Evolutionary conservation across 2,888 invertebrate species (phyloP), one percentile per base, ranked within the genome.

Genomic region (Hanleya hanleyi): DNA sequence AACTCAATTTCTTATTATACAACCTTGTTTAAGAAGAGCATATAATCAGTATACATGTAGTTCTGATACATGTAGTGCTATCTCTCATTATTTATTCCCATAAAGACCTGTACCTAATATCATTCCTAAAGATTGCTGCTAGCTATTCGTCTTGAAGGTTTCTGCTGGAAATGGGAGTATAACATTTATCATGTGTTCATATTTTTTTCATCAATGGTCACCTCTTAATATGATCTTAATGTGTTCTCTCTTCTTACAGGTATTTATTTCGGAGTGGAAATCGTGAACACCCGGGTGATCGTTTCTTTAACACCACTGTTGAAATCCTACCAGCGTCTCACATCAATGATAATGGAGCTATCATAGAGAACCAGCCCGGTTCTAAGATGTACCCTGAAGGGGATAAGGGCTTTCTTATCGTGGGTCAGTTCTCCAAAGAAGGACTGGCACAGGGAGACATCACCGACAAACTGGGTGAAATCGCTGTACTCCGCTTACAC

Each of bases 201-300:
- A 41, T 41, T 41, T 41, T 12, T 41, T 12, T 15, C n/a, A n/a
- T n/a, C 47, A 41, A 15, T 41, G 12, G n/a, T 15, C 12, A 41
- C 47, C n/a, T 41, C n/a, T 41, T 41, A 41, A 41, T 41, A 15
- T 41, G 47, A 41, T 15, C 47, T 41, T 41, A 41, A 15, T 26
- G 9, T 57, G 12, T 57, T 57, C 29, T 57, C 22, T 57, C 22
- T 38, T 70, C 64, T 71, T 71, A 4, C 83, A 90, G 90, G 64
- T 88, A 85, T 74, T 75, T 87, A 61, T 88, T 91, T 75, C 81
- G 88, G 47, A 97, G 96, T 90, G 97, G 97, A 35, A 97, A 97
- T 90, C 93, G 94, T 0, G 96, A 97, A 84, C 97, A 97, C 91
- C 94, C 95, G 0, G 95, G 95, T 0, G 97, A 98, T 91, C 94